Base-by-base conservation (phyloP, 2,113 vertebrate genomes). In the Hippocampus mohnikei region DNA sequence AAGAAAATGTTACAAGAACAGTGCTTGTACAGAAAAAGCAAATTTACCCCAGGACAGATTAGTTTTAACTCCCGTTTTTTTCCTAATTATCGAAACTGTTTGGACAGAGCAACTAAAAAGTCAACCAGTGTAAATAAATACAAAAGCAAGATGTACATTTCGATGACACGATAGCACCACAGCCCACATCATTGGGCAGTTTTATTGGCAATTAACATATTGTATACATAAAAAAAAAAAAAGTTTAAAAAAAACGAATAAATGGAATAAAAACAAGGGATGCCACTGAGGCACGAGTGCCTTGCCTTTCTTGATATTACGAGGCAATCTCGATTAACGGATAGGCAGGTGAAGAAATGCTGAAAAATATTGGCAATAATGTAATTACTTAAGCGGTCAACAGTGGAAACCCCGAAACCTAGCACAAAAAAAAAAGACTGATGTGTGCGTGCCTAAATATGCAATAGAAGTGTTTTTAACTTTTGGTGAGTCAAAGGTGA, bases 191-290 rank as follows among this genome's bases (percentile, higher is more conserved):
- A 53, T n/a, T 53, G 82, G 80, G 84, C 77, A 53, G 55, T 67
- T 88, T 88, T 83, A 81, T 84, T 85, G 79, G 84, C 83, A 81
- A 83, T 79, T 37, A 25, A 79, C 27, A 11, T 58, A 40, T 62
- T 29, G 12, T 50, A 75, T 66, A 76, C 46, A 11, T 71, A 27
- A 77, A 82, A 79, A 86, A 77, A 77, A 73, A 50, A 71, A 71
- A 70, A 83, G 82, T 84, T n/a, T n/a, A 81, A 75, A 77, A 77
- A 82, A 64, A 77, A 82, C 66, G 78, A 83, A 80, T 68, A 70
- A 66, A 50, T n/a, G 41, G 16, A 10, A n/a, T 48, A 66, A 68
- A 48, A 46, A 55, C 37, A 65, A 65, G 42, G 41, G 11, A 9
- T 33, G 58, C 15, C 25, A 15, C 25, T 29, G 12, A 13, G 16